These are phyloP conservation scores for Ceratitis capitata DNA, from an alignment of 1,140 invertebrate genomes.

Conservation along the genomic window DNA sequence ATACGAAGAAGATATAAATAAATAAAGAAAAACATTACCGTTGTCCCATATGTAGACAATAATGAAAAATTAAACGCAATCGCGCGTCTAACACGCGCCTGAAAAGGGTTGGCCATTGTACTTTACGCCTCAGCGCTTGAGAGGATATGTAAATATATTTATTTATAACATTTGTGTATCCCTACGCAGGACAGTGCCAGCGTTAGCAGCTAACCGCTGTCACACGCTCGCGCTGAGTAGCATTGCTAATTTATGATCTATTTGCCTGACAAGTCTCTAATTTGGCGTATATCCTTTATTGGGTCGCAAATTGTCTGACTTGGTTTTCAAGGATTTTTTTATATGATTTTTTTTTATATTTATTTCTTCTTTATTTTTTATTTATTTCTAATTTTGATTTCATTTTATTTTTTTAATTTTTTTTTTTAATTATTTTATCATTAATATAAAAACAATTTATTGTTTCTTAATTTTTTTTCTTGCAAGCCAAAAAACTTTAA, in stretches of 20 bases:
- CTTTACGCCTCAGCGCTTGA: neutral
- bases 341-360: neutral
- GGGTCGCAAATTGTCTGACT: neutral
- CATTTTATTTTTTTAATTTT: no score
- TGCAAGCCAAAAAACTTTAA: no score
- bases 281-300: neutral
- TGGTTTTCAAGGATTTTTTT: neutral
- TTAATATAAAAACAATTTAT: no score
- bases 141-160: neutral
- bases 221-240: neutral
- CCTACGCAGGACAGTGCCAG: neutral
- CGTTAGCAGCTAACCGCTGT: conserved; percentile 1
- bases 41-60: conserved; percentile 1
- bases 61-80: conserved; percentile 17
- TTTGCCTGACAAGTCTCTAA: neutral
- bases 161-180: neutral
- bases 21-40: neutral
- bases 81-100: conserved; percentile 20
- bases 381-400: no score
- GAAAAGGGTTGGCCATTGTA: conserved; percentile 13
- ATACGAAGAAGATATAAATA: neutral
- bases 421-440: no score
- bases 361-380: neutral
- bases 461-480: no score
- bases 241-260: conserved; percentile 28